Evolutionary conservation across 2,797 vertebrate genomes (phyloP).

Genomic region (Scleropages formosus): DNA sequence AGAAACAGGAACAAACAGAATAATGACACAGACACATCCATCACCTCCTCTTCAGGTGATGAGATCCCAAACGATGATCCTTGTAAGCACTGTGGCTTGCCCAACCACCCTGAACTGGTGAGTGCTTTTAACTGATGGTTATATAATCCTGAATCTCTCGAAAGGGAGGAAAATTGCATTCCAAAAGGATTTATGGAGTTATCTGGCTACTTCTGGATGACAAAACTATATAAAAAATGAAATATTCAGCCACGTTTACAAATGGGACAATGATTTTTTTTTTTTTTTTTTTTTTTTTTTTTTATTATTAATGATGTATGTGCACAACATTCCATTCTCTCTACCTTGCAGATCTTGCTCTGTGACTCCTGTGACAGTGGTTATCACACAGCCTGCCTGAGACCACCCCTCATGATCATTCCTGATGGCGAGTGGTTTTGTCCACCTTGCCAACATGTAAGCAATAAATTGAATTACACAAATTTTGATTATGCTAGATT

Average conservation of each 20-base stretch:
- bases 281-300: no score
- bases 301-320: no score
- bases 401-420: conserved; percentile 97
- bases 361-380: conserved; percentile 96
- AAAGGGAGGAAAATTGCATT: no score
- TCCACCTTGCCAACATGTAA: conserved; percentile 93
- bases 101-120: conserved; percentile 95
- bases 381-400: conserved; percentile 94
- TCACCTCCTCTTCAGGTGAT: conserved; percentile 70
- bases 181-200: no score
- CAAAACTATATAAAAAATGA: no score
- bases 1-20: conserved; percentile 55
- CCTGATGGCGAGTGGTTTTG: conserved; percentile 98
- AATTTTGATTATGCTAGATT: not conserved
- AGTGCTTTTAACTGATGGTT: conserved; percentile 34
- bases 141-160: not conserved
- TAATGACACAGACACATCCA: conserved; percentile 66
- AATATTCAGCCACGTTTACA: no score
- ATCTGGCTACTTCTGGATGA: no score
- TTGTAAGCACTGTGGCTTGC: conserved; percentile 96
- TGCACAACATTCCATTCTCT: conserved; percentile 26
- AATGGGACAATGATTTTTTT: no score
- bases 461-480: conserved; percentile 33
- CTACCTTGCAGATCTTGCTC: conserved; percentile 80
- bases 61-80: conserved; percentile 89